phyloP scores from a whole-genome alignment of 2,113 vertebrate species.

The Symphodus melops region DNA sequence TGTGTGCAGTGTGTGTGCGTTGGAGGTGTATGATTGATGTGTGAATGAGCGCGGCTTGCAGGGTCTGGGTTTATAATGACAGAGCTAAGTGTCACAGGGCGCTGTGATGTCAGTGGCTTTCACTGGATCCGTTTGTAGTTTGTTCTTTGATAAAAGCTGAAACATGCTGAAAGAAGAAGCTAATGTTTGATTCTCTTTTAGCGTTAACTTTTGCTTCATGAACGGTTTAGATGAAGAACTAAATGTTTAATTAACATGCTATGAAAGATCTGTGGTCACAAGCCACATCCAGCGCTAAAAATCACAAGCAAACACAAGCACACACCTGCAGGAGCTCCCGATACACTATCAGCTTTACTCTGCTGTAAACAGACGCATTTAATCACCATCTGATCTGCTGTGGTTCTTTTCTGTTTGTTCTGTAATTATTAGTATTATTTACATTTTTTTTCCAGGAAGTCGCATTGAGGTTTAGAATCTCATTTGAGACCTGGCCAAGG shows the following conservation, averaged over 20 bases:
- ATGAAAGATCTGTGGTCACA: slow-evolving; percentile 44
- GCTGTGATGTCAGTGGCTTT: neutral
- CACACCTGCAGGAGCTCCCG: neutral
- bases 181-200: slow-evolving; percentile 16
- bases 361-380: slow-evolving; percentile 1
- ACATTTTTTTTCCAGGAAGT: no score
- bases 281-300: slow-evolving; percentile 11
- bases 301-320: slow-evolving; percentile 17
- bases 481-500: no score
- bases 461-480: no score
- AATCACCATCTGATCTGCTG: slow-evolving; percentile 10
- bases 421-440: neutral
- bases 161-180: slow-evolving; percentile 1
- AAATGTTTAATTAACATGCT: slow-evolving; percentile 54
- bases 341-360: slow-evolving; percentile 1
- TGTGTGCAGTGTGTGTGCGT: slow-evolving; percentile 4
- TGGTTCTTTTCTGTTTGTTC: slow-evolving; percentile 1
- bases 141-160: slow-evolving; percentile 15
- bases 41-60: slow-evolving; percentile 31
- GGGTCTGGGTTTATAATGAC: slow-evolving; percentile 6
- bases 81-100: neutral
- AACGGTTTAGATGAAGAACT: slow-evolving; percentile 17
- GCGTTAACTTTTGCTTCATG: slow-evolving; percentile 16
- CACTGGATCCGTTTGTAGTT: slow-evolving; percentile 5
- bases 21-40: slow-evolving; percentile 45